Evolutionary conservation across 2,797 vertebrate species (phyloP), one percentile per base, ranked within the genome.

Genomic region (Odontamblyopus rebecca): DNA sequence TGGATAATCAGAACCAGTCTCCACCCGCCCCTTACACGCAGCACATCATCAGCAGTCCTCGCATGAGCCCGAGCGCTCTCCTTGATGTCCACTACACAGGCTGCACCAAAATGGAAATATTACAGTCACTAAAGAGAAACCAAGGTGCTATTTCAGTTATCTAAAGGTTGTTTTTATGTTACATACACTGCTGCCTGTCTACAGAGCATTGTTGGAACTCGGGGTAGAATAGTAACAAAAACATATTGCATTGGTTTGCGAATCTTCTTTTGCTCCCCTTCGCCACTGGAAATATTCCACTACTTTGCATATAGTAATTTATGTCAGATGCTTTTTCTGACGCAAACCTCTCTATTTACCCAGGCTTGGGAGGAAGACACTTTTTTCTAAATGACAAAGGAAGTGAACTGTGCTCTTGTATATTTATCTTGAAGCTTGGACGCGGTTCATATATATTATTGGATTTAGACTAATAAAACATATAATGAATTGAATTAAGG

Each of bases 1-100:
- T 70, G 57, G 73, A 87, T 90, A 89, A 90, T 92, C 86, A 88
- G 82, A 90, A 89, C 80, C 85, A 86, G 80, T 85, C 75, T 78
- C 83, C 78, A 67, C 85, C 76, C 71, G 44, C 76, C 74, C 71
- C 68, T 82, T 77, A 76, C 76, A 79, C 82, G 84, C 81, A 73
- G 68, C 80, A 83, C 83, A 86, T 91, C 80, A 90, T 84, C 86
- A 84, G 79, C 67, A 85, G 71, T 81, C 77, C 71, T 81, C 38
- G 71, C 62, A 19, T 82, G 72, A 81, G 60, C 73, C 79, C 74
- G 64, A 71, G 68, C 75, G 71, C 77, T 74, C 74, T 73, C 79
- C 81, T 86, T 88, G 78, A 86, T 85, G 75, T 89, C 83, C 75
- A 73, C 69, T 71, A 74, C 75, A 79, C 79, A 82, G 70, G 50